Evolutionary conservation across 2,797 vertebrate genomes (phyloP), one percentile per base, ranked within the genome.

Genomic region (Enteromius trimaculatus): DNA sequence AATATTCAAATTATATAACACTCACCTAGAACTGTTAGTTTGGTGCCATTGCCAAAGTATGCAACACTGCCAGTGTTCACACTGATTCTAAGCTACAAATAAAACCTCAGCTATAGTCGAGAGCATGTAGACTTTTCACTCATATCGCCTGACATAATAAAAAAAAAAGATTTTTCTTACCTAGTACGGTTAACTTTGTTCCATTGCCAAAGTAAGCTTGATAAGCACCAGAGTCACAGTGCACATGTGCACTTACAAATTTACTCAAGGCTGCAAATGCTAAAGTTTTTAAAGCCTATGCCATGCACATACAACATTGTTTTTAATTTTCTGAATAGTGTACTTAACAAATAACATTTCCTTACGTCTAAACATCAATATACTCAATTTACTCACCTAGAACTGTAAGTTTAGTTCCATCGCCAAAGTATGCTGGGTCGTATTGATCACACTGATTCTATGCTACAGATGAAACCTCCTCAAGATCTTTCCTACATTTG

Each of bases 11-110:
- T 68, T 77, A 42, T 10, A 42, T 42, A 9, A 42, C 10, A 82
- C 92, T 92, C 82, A 94, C 92, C 92, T 76, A 86, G 4, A 64
- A 93, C 92, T 13, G 90, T 91, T 53, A 94, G 90, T 82, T 88
- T 90, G 53, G 91, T 93, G 85, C 92, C 94, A 0, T 37, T 66
- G 16, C 93, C 92, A 79, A 93, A 70, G 80, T 8, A 83, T 84
- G 90, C 80, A 75, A 53, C 49, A 75, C 7, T 4, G 71, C 92
- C 92, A 80, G 93, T 64, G 78, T 89, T 78, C 90, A 90, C 89
- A 90, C 47, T 90, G 88, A 85, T 60, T 16, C 34, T 65, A 76
- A 0, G 83, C 82, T 64, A 72, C 84, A 79, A 44, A 62, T 72
- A 90, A 92, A 93, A 87, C 79, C 83, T 76, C 37, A 47, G 14